phyloP scores from a whole-genome alignment of 2,888 invertebrate genomes.

The Andrena marginata region DNA sequence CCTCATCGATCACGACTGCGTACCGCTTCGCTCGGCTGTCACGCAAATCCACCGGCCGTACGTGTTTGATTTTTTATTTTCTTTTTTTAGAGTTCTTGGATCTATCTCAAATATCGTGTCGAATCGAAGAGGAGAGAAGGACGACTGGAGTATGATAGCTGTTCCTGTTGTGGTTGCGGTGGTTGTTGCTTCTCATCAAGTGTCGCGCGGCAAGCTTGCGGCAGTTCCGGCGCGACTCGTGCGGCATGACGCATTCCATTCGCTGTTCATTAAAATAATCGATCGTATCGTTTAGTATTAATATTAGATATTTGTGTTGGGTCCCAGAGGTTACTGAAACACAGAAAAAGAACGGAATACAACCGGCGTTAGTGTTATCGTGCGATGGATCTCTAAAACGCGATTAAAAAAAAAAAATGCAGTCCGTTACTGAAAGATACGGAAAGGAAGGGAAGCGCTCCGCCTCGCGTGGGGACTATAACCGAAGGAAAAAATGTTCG shows the following conservation, averaged over 20 bases:
- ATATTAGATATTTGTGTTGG: slow-evolving; percentile 84
- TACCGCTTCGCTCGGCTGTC: neutral
- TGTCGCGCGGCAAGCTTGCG: slow-evolving; percentile 78
- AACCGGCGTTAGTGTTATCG: slow-evolving; percentile 27
- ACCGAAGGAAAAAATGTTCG: neutral
- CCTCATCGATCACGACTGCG: neutral
- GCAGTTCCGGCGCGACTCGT: slow-evolving; percentile 79
- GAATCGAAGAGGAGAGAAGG: slow-evolving; percentile 77
- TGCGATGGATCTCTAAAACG: no score
- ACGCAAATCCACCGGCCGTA: neutral
- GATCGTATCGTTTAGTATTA: slow-evolving; percentile 83
- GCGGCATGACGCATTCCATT: slow-evolving; percentile 80
- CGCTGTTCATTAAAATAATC: slow-evolving; percentile 83
- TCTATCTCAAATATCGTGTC: slow-evolving; percentile 56
- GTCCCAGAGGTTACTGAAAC: slow-evolving; percentile 84
- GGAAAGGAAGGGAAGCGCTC: neutral
- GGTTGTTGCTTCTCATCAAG: slow-evolving; percentile 64
- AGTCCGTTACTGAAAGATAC: neutral
- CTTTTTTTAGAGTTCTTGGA: slow-evolving; percentile 22
- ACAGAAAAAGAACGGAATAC: slow-evolving; percentile 68
- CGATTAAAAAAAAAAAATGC: neutral
- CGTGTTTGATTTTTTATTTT: neutral
- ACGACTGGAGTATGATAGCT: slow-evolving; percentile 72
- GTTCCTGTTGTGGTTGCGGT: slow-evolving; percentile 48
- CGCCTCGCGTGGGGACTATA: no score